phyloP scores from a whole-genome alignment of 2,113 vertebrate genomes.

The Bostrychus sinensis region DNA sequence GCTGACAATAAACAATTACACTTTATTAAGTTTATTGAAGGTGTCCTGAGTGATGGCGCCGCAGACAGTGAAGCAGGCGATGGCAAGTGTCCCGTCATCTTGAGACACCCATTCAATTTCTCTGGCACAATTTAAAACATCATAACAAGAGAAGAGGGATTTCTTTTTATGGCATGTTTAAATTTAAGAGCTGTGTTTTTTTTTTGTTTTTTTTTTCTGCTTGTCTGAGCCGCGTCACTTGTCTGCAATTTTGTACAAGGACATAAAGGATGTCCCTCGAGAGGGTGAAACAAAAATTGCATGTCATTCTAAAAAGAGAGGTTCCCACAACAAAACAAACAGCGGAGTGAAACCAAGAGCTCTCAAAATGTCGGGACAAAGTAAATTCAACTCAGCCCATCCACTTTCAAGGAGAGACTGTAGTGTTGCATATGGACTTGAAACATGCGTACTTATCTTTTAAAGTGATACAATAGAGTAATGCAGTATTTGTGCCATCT shows the following conservation, averaged over 20 bases:
- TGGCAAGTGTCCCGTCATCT: slow-evolving; percentile 28
- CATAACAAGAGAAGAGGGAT: slow-evolving; percentile 7
- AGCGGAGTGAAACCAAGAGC: slow-evolving; percentile 21
- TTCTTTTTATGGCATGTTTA: not conserved
- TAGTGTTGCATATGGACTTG: slow-evolving; percentile 8
- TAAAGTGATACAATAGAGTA: too few relatives aligned
- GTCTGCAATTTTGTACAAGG: slow-evolving; percentile 23
- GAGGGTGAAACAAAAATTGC: slow-evolving; percentile 17
- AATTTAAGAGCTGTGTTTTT: slow-evolving; percentile 1
- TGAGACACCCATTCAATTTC: not conserved
- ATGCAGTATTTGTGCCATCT: too few relatives aligned
- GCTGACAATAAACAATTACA: slow-evolving; percentile 47
- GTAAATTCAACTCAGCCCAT: slow-evolving; percentile 23
- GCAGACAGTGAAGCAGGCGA: slow-evolving; percentile 26
- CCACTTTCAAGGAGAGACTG: slow-evolving; percentile 28
- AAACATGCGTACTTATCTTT: not conserved
- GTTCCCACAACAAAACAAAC: slow-evolving; percentile 3
- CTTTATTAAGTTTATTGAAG: slow-evolving; percentile 48
- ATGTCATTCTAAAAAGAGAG: slow-evolving; percentile 19
- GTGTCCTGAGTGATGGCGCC: slow-evolving; percentile 45
- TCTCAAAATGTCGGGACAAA: slow-evolving; percentile 53
- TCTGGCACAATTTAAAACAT: not conserved
- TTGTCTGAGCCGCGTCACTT: slow-evolving; percentile 12
- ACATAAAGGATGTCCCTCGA: slow-evolving; percentile 27
- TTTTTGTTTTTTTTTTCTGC: slow-evolving; percentile 21